phyloP scores from a whole-genome alignment of 2,113 vertebrate genomes.

The Condylura cristata region DNA sequence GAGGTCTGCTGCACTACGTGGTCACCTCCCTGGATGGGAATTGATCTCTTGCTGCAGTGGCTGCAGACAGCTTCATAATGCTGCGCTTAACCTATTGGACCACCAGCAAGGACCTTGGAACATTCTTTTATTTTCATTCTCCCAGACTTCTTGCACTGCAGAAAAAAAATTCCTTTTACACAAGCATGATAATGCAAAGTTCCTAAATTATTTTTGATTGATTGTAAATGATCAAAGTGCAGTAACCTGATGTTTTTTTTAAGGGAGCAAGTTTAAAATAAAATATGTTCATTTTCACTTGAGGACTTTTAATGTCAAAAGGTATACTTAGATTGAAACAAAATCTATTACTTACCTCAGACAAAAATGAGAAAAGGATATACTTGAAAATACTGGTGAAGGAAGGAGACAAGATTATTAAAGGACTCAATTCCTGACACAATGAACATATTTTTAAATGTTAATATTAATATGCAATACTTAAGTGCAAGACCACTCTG shows the following conservation, averaged over 20 bases:
- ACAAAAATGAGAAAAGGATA: constrained; percentile 38
- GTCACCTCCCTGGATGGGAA: no score
- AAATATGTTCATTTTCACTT: background rate
- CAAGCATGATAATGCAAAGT: background rate
- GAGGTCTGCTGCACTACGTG: no score
- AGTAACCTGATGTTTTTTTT: background rate
- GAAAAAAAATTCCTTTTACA: constrained; percentile 5
- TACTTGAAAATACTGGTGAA: constrained; percentile 40
- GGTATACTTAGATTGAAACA: background rate
- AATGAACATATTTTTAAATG: background rate
- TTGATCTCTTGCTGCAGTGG: no score
- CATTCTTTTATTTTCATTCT: background rate
- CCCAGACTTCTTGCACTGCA: background rate
- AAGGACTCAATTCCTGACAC: constrained; percentile 21
- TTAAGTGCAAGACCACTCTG: background rate
- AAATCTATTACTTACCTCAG: background rate
- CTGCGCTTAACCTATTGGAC: no score
- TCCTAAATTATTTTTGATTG: constrained; percentile 24
- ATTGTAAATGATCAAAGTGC: constrained; percentile 17
- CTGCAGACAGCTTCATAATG: no score
- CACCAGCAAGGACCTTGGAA: no score
- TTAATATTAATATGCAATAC: background rate
- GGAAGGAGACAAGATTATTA: background rate
- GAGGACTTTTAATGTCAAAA: background rate
- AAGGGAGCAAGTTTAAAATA: constrained; percentile 51